Percentiles rank a stretch among this genome's conserved stretches.
Conservation (phyloP, 2,797 vertebrate genomes). For the Melanotaenia pygmaea region DNA sequence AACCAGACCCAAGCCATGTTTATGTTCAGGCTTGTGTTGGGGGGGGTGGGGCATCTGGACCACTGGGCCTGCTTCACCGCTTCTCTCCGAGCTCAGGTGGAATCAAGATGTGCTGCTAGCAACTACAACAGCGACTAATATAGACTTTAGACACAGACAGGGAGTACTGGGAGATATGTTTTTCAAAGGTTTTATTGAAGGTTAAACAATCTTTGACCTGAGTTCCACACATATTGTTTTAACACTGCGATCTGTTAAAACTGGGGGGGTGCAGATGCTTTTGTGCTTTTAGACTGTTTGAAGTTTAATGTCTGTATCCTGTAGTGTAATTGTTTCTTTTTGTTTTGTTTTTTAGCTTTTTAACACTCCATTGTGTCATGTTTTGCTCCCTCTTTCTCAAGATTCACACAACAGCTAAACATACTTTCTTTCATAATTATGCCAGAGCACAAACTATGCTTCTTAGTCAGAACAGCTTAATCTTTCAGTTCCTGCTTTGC, state of each 20-base stretch:
- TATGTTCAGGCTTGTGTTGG: constrained; percentile 66
- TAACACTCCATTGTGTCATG: neutral
- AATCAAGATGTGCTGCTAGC: constrained; percentile 76
- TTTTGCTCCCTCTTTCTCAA: neutral
- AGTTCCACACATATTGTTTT: constrained; percentile 20
- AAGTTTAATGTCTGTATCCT: neutral
- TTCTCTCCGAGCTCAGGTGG: constrained; percentile 73
- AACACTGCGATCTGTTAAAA: constrained; percentile 19
- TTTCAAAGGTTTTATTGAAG: constrained; percentile 39
- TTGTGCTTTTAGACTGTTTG: neutral
- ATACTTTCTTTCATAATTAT: constrained; percentile 18
- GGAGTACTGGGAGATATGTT: constrained; percentile 32
- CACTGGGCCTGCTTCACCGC: constrained; percentile 46
- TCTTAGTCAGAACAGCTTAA: constrained; percentile 20
- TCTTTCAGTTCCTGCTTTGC: constrained; percentile 26
- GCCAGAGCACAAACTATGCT: constrained; percentile 31
- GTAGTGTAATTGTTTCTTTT: neutral
- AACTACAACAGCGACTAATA: constrained; percentile 54
- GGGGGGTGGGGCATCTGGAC: constrained; percentile 60
- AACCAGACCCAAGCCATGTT: constrained; percentile 76
- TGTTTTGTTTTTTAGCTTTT: neutral
- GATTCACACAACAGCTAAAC: neutral
- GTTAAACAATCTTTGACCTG: constrained; percentile 49
- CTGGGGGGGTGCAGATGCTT: constrained; percentile 6
- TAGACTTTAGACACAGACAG: constrained; percentile 42